Conservation (phyloP, 2,888 invertebrate genomes). For the Caenorhabditis afra region DNA sequence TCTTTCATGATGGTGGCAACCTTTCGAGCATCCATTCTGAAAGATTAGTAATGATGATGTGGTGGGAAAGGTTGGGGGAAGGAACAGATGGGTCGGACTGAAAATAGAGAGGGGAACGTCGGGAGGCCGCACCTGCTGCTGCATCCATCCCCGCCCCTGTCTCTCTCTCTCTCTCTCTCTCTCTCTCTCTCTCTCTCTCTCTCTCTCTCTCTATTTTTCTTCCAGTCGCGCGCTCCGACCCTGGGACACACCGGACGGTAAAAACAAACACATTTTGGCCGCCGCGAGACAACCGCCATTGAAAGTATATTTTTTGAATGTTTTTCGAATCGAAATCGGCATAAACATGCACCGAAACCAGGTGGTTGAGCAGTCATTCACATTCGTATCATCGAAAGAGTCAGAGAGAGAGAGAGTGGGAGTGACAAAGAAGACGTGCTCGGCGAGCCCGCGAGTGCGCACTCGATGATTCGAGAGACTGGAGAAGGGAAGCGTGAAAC, state of each 20-base stretch:
- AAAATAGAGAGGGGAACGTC: constrained; percentile 1
- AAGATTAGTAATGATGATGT: neutral
- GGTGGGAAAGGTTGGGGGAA: neutral
- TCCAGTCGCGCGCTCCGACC: constrained; percentile 8
- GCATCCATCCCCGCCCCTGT: constrained; percentile 20
- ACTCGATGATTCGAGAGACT: neutral
- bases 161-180: constrained; percentile 7
- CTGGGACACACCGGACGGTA: constrained; percentile 9
- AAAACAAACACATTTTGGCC: constrained; percentile 50
- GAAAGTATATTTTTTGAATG: constrained; percentile 7
- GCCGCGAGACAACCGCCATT: too few species aligned
- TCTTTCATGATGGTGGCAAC: neutral
- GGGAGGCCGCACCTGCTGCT: neutral
- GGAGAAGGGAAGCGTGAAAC: constrained; percentile 1
- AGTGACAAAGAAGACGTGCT: too few species aligned
- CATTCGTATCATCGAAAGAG: too few species aligned
- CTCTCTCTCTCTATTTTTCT: constrained; percentile 7
- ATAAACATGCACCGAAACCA: neutral
- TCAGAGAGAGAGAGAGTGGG: too few species aligned
- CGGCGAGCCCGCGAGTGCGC: neutral
- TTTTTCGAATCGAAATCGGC: neutral
- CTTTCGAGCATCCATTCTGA: constrained; percentile 12
- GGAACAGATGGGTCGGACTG: neutral
- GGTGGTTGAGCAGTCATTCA: too few species aligned
- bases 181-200: too few species aligned